Conservation (phyloP, 2,113 vertebrate genomes). For the Dicaeum eximium region DNA sequence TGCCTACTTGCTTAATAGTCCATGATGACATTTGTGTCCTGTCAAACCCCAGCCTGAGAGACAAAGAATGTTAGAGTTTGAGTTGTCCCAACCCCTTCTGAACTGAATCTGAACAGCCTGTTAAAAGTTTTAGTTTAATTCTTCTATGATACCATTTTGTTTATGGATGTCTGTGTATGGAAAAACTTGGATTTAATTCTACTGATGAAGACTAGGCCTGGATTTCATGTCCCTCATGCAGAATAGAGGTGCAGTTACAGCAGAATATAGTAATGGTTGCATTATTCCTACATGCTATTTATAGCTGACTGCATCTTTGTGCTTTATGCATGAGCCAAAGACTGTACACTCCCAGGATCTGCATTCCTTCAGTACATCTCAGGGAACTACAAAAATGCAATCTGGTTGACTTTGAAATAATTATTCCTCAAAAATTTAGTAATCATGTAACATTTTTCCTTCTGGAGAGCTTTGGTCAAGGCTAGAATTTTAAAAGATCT, state of each 20-base stretch:
- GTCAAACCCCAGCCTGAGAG: background rate
- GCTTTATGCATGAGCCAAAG: background rate
- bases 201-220: background rate
- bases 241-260: background rate
- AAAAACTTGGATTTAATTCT: background rate
- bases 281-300: background rate
- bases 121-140: background rate
- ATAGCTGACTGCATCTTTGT: background rate
- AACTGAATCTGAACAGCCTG: background rate
- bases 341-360: background rate
- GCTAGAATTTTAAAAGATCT: background rate
- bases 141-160: background rate
- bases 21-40: background rate
- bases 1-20: background rate
- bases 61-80: background rate
- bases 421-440: background rate
- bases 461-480: background rate
- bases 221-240: background rate
- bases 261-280: background rate
- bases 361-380: background rate
- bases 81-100: background rate
- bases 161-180: background rate
- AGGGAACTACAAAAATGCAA: background rate
- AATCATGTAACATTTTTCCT: background rate
- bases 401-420: background rate